These are phyloP conservation scores for Eupristina koningsbergeri DNA, from an alignment of 1,140 invertebrate genomes.

Conservation along the genomic window DNA sequence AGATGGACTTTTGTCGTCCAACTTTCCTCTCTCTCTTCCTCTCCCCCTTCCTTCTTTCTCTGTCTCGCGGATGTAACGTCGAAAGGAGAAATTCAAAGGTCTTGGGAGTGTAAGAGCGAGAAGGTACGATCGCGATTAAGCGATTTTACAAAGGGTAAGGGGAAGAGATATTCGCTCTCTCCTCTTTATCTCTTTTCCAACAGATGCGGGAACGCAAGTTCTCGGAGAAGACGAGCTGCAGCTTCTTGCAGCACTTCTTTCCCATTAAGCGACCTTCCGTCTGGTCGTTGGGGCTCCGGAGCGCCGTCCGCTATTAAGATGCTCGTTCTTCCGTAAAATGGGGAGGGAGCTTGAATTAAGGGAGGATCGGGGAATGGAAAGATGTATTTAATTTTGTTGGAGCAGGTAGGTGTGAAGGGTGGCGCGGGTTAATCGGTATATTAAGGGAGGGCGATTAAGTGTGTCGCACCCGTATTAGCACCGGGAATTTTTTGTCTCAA, in stretches of 20 bases:
- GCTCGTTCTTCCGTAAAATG: conserved; percentile 65
- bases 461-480: conserved; percentile 6
- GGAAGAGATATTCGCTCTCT: conserved; percentile 44
- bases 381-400: conserved; percentile 46
- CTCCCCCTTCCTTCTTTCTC: conserved; percentile 37
- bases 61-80: conserved; percentile 56
- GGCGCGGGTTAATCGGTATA: conserved; percentile 29
- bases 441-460: conserved; percentile 22
- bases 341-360: conserved; percentile 6
- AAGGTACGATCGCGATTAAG: conserved; percentile 65
- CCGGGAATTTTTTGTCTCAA: not conserved
- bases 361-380: conserved; percentile 28
- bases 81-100: conserved; percentile 65
- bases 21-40: not conserved
- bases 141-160: conserved; percentile 64
- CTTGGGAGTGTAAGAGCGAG: conserved; percentile 50
- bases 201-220: conserved; percentile 49
- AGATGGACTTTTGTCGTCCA: conserved; percentile 21
- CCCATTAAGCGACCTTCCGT: conserved; percentile 68
- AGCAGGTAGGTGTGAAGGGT: conserved; percentile 7
- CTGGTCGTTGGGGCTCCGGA: conserved; percentile 56
- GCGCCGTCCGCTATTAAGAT: conserved; percentile 63
- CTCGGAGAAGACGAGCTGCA: conserved; percentile 56
- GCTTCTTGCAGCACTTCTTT: conserved; percentile 64
- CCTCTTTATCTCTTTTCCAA: not conserved